Evolutionary conservation across 2,797 vertebrate species (phyloP).

Genomic region (Brachyalestes nurse): DNA sequence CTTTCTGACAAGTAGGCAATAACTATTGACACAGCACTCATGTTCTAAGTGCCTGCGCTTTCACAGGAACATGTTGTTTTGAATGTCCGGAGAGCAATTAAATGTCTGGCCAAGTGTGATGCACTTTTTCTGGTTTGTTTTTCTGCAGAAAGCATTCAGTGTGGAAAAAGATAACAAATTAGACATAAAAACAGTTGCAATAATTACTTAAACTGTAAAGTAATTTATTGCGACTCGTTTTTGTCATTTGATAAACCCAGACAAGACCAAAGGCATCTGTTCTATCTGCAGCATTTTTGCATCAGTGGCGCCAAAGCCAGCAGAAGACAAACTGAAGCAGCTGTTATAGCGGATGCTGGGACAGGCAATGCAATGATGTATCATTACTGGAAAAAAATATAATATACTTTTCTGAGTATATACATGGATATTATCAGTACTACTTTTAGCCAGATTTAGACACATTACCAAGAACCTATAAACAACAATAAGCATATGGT

Average conservation of each 20-base stretch:
- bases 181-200: neutral
- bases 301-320: too few relatives aligned
- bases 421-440: too few relatives aligned
- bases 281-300: neutral
- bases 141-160: neutral
- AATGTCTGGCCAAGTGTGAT: constrained; percentile 21
- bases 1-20: constrained; percentile 21
- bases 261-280: neutral
- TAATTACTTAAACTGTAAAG: too few relatives aligned
- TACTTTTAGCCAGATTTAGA: too few relatives aligned
- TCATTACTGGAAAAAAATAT: too few relatives aligned
- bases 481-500: too few relatives aligned
- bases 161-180: neutral
- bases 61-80: constrained; percentile 27
- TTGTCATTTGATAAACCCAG: neutral
- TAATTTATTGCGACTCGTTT: too few relatives aligned
- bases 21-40: constrained; percentile 34
- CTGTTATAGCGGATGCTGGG: too few relatives aligned
- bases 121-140: constrained; percentile 6
- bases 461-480: too few relatives aligned
- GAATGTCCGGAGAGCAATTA: constrained; percentile 21
- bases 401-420: too few relatives aligned
- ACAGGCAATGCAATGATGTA: too few relatives aligned
- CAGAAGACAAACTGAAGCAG: too few relatives aligned
- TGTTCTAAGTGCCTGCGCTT: constrained; percentile 5